Base-by-base conservation (phyloP, 2,113 vertebrate species). In the Corythornis cristatus region DNA sequence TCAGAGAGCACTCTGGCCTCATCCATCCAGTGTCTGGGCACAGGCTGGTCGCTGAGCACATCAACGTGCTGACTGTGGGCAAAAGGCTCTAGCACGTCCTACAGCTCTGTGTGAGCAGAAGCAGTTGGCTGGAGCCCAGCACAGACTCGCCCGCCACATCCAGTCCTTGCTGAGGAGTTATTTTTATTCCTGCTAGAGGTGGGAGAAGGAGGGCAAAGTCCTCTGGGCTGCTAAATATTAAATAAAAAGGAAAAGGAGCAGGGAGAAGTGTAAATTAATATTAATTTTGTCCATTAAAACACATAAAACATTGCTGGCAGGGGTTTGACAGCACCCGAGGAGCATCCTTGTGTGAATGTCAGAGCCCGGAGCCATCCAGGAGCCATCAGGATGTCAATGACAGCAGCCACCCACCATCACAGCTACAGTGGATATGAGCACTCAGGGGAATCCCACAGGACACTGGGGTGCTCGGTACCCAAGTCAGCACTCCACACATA, bases 281-380 rank as follows among this genome's bases (percentile, higher is more conserved):
- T 96, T 96, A 95, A 96, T 95, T 42, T 61, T 61, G 22, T 86
- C 91, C 94, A 95, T 95, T 96, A 95, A 87, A 84, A 80, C 54
- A 53, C 78, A 73, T 72, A 89, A 89, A 95, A 87, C 18, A 22
- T 42, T 53, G 51, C 84, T 93, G 85, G 89, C 84, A 93, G 54
- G 16, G 45, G 48, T 31, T 76, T 2, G 4, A 58, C 62, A 72
- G 84, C 42, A 70, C 71, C 89, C 1, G 0, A 10, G 28, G 48
- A 79, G n/a, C 78, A 76, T 87, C 53, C 48, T 35, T 51, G 43
- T 74, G 88, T 68, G 66, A 85, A 83, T 1, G 9, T 0, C 7
- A 1, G 40, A 82, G 67, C 10, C 40, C 60, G 29, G 40, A 89
- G 65, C 21, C 66, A 78, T 74, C 71, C 60, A 40, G 45, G 54